phyloP scores from a whole-genome alignment of 1,140 invertebrate genomes.

The Lucilia cuprina region DNA sequence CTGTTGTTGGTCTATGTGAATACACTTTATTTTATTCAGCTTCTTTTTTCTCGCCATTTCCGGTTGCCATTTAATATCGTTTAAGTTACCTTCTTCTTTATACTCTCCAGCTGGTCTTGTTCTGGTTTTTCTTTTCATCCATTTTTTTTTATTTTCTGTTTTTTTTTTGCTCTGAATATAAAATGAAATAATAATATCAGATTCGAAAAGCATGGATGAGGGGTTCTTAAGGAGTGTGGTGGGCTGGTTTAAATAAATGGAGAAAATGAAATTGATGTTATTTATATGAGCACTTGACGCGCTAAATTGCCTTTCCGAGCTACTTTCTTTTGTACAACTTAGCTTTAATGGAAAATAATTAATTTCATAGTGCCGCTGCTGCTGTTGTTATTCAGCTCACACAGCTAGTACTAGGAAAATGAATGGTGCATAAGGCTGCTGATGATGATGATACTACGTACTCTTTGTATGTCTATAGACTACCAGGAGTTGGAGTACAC shows the following conservation, averaged over 20 bases:
- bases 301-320: constrained; percentile 61
- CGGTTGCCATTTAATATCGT: constrained; percentile 31
- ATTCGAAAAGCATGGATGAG: background rate
- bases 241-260: constrained; percentile 26
- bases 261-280: constrained; percentile 61
- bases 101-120: constrained; percentile 22
- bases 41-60: constrained; percentile 2
- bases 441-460: background rate
- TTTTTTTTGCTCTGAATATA: background rate
- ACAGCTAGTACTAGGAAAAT: no score
- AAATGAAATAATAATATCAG: constrained; percentile 24
- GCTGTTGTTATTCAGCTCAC: background rate
- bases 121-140: background rate
- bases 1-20: background rate
- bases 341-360: constrained; percentile 63
- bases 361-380: constrained; percentile 55
- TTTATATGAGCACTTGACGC: constrained; percentile 63
- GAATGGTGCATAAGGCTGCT: background rate
- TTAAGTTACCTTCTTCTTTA: constrained; percentile 24
- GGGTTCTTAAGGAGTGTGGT: background rate
- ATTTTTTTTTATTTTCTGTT: no score
- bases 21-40: background rate
- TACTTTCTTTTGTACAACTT: constrained; percentile 60
- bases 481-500: background rate
- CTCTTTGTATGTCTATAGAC: background rate